Percentiles rank a stretch among this genome's conserved stretches.
These are phyloP conservation scores for Caenorhabditis inopinata DNA, from an alignment of 1,140 invertebrate genomes.

Conservation along the genomic window DNA sequence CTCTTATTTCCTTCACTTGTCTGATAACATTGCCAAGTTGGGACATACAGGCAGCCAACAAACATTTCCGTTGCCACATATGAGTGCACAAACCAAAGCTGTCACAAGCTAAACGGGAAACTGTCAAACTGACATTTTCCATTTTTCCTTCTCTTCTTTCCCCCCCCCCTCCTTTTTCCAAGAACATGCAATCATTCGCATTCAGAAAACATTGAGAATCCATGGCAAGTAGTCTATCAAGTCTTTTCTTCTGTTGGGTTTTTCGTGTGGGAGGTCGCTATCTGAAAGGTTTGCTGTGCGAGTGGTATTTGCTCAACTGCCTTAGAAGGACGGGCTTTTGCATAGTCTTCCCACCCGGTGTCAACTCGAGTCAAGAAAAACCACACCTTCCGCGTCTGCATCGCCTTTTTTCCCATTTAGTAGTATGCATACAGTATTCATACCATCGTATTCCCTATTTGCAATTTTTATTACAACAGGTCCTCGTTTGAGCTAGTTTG, in stretches of 20 bases:
- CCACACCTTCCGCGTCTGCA: constrained; percentile 10
- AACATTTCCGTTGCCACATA: constrained; percentile 22
- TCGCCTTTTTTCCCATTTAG: background rate
- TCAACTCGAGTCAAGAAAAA: constrained; percentile 29
- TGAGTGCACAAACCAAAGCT: constrained; percentile 3
- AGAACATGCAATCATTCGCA: background rate
- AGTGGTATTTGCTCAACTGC: constrained; percentile 25
- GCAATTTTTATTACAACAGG: too few relatives aligned
- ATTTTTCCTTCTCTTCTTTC: background rate
- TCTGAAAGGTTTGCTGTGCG: background rate
- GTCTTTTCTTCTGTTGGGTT: background rate
- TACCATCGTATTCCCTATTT: background rate
- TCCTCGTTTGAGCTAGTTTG: background rate
- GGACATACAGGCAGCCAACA: constrained; percentile 7
- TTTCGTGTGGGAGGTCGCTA: background rate
- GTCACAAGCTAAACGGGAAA: constrained; percentile 22
- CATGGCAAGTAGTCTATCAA: background rate
- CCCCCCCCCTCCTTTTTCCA: background rate
- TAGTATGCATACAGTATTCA: background rate
- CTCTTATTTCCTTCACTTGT: background rate
- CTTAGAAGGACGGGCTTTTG: constrained; percentile 23
- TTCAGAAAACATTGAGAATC: too few relatives aligned
- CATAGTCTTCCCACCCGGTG: background rate
- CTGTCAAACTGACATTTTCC: constrained; percentile 18
- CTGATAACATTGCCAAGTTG: constrained; percentile 16